Conservation (phyloP, 2,797 vertebrate genomes). For the Graptemys geographica region DNA sequence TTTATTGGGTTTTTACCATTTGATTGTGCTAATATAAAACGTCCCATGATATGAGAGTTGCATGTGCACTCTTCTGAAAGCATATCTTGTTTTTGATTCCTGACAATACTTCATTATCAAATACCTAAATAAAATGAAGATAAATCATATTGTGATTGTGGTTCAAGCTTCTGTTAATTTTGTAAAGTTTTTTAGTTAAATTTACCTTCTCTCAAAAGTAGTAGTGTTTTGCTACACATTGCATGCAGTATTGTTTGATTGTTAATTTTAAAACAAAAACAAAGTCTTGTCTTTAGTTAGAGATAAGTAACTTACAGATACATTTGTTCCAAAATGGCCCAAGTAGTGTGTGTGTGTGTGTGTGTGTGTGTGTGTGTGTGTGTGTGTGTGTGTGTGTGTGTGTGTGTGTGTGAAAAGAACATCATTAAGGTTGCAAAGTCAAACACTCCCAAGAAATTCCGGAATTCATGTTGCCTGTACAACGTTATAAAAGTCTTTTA, state of each 20-base stretch:
- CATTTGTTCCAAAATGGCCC: neutral
- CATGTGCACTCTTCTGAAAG: neutral
- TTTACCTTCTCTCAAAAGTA: neutral
- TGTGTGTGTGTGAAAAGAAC: no score
- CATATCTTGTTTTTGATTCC: neutral
- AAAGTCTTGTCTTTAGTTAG: neutral
- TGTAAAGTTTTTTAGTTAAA: neutral
- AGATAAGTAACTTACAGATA: neutral
- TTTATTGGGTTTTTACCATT: conserved; percentile 12
- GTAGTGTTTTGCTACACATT: conserved; percentile 1
- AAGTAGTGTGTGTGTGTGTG: no score
- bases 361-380: no score
- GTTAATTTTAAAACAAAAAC: no score
- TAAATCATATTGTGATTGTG: neutral
- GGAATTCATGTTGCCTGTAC: no score
- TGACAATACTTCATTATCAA: neutral
- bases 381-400: no score
- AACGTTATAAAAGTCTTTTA: no score
- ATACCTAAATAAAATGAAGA: neutral
- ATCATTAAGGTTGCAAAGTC: no score
- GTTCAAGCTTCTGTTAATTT: neutral
- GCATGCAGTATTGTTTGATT: neutral
- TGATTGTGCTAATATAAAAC: neutral
- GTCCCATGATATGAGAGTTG: neutral
- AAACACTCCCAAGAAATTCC: no score